Evolutionary conservation across 2,888 invertebrate species (phyloP).

Genomic region (Trichacis sp.): DNA sequence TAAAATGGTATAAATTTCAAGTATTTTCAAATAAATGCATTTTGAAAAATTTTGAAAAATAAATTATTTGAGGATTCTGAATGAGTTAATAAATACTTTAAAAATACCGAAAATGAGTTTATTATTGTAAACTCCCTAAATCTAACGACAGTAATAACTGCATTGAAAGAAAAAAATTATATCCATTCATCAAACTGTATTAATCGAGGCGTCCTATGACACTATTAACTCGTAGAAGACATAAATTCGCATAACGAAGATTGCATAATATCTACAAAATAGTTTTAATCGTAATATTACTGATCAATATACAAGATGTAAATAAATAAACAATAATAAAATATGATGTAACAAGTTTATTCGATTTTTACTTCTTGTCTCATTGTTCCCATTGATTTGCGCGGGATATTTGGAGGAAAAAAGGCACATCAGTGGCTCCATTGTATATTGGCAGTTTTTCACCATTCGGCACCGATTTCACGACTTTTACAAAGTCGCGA

Average conservation of each 20-base stretch:
- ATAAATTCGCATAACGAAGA: constrained; percentile 39
- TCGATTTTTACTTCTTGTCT: constrained; percentile 29
- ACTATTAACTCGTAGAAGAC: constrained; percentile 12
- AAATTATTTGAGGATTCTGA: too few relatives aligned
- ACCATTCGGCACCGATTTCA: too few relatives aligned
- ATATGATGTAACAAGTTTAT: constrained; percentile 66
- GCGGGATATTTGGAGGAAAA: constrained; percentile 47
- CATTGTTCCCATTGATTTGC: constrained; percentile 20
- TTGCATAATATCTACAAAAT: constrained; percentile 68
- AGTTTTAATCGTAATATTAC: constrained; percentile 68
- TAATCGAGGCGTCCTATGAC: not conserved
- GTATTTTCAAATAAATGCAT: too few relatives aligned
- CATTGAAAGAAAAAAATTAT: constrained; percentile 1
- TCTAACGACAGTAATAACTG: constrained; percentile 6
- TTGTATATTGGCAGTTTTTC: constrained; percentile 2
- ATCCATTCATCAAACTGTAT: not conserved
- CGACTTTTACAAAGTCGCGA: too few relatives aligned
- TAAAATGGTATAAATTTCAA: too few relatives aligned
- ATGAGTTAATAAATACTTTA: too few relatives aligned
- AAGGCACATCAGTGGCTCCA: constrained; percentile 55
- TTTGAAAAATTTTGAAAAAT: too few relatives aligned
- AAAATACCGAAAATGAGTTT: not conserved
- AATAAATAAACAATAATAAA: constrained; percentile 69
- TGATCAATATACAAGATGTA: constrained; percentile 69
- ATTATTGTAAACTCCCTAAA: constrained; percentile 1